phyloP scores from a whole-genome alignment of 2,113 vertebrate genomes.

The Hemicordylus capensis region DNA sequence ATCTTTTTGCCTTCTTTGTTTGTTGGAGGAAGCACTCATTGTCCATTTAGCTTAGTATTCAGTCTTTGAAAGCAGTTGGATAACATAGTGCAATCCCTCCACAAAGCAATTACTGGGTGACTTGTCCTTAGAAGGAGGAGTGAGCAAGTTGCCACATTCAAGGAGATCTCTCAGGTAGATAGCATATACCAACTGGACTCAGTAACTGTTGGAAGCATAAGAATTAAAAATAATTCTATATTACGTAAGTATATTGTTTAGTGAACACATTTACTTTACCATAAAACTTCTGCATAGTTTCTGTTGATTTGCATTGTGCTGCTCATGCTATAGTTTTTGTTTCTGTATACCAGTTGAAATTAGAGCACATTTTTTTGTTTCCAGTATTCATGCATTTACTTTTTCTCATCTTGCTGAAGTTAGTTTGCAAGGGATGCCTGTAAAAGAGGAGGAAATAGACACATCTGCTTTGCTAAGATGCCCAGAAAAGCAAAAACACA shows the following conservation, averaged over 20 bases:
- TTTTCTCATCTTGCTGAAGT: neutral
- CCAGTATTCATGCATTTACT: neutral
- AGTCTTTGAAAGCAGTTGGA: neutral
- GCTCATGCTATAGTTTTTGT: constrained; percentile 60
- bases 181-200: neutral
- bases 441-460: constrained; percentile 17
- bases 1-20: neutral
- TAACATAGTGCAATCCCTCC: neutral
- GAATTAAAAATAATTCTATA: neutral
- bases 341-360: constrained; percentile 57
- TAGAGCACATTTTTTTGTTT: neutral
- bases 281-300: constrained; percentile 50
- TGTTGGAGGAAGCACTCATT: neutral
- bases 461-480: constrained; percentile 49
- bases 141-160: neutral
- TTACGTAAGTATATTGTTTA: constrained; percentile 20
- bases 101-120: neutral
- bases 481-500: neutral
- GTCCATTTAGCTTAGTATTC: neutral
- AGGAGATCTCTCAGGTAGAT: neutral
- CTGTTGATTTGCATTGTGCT: constrained; percentile 62
- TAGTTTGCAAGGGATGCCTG: constrained; percentile 2
- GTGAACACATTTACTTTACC: constrained; percentile 40
- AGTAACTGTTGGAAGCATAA: neutral
- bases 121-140: neutral